Base-by-base conservation (phyloP, 2,797 vertebrate genomes). In the Spizella passerina region DNA sequence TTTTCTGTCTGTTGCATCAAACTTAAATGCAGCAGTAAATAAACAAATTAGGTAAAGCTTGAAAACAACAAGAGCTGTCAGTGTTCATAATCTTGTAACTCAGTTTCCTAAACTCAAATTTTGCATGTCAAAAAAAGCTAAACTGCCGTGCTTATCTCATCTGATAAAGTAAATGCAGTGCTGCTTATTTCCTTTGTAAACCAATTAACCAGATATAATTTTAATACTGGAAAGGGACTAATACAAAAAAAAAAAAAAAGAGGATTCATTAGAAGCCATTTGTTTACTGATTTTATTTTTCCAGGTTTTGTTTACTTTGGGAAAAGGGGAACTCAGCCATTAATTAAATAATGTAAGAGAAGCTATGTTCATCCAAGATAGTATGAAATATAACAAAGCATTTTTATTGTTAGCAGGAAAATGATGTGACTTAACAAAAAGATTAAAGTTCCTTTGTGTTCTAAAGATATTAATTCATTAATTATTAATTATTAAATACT, bases 351-450 rank as follows among this genome's bases (percentile, higher is more conserved):
- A 93, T 71, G 65, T 19, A 85, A 70, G 76, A 78, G 38, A 94
- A 75, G 41, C 56, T 55, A 73, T 86, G 75, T 59, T 95, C 80
- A 46, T 91, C 89, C 86, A 82, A 0, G 1, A 16, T n/a, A 89
- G 22, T 38, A 53, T 88, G 39, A 85, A 65, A 97, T 90, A 61
- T 43, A 97, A 90, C 44, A 88, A 94, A 91, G 36, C 75, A 32
- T 47, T 95, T 95, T 91, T 97, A 93, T 90, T 96, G 86, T 88
- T 90, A 77, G 38, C 14, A 65, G 44, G 41, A 95, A 95, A 97
- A 91, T 94, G 8, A 94, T 97, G 80, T 86, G 70, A 95, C 93
- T 97, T 96, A 96, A 55, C 27, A 93, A 90, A 97, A 97, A 95
- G 38, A 94, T 93, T 81, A 86, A 95, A 84, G 63, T 71, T 91